Conservation (phyloP, 92 coral and sea anemone species). For the Isaurus tuberculatus region DNA sequence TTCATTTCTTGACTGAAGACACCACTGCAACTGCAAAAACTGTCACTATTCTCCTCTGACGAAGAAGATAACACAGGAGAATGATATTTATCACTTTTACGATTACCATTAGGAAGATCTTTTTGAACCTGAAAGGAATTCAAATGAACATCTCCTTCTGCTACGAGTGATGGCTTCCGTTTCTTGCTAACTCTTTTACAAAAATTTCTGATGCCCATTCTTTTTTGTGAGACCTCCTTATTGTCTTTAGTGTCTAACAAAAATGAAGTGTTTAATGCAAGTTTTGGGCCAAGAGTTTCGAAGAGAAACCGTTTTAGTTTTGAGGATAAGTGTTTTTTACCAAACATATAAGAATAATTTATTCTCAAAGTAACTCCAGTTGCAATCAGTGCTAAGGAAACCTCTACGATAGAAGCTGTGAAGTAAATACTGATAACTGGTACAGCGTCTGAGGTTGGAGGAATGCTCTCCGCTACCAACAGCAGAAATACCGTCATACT, state of each 20-base stretch:
- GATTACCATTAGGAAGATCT: conserved; percentile 4
- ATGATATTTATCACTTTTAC: not conserved
- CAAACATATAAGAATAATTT: conserved; percentile 68
- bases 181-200: not conserved
- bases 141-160: conserved; percentile 13
- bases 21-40: conserved; percentile 34
- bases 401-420: conserved; percentile 66
- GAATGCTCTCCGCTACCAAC: conserved; percentile 69
- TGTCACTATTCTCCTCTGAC: conserved; percentile 28
- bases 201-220: not conserved
- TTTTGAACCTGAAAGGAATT: not conserved
- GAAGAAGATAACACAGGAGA: conserved; percentile 7
- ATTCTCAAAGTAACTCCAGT: conserved; percentile 63
- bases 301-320: conserved; percentile 41
- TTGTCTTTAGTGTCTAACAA: not conserved
- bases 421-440: conserved; percentile 67
- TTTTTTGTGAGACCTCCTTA: not conserved
- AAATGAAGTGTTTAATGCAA: conserved; percentile 40
- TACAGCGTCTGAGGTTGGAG: conserved; percentile 73
- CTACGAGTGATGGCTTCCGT: conserved; percentile 3
- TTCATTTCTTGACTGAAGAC: not conserved
- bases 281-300: conserved; percentile 64
- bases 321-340: conserved; percentile 40
- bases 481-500: conserved; percentile 74
- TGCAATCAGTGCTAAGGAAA: conserved; percentile 67